These are phyloP conservation scores for Tetramorium alpestre DNA, from an alignment of 1,140 invertebrate genomes.

Conservation along the genomic window DNA sequence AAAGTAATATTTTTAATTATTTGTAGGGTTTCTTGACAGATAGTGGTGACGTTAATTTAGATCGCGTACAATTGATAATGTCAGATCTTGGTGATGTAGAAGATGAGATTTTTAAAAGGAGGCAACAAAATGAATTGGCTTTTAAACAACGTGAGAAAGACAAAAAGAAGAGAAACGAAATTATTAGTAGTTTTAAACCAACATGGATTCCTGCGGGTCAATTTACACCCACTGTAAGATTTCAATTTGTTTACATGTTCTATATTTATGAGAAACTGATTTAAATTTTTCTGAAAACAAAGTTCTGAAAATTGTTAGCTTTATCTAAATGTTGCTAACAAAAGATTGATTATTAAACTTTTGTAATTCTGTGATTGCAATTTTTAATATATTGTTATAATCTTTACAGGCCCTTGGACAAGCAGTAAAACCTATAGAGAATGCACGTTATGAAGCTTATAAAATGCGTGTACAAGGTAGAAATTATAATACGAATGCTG, in stretches of 20 bases:
- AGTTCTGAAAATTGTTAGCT: background rate
- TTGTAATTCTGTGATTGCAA: background rate
- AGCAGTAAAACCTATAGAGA: slow-evolving; percentile 85
- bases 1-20: slow-evolving; percentile 7
- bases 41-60: slow-evolving; percentile 96
- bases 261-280: background rate
- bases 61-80: slow-evolving; percentile 98
- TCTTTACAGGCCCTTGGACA: slow-evolving; percentile 85
- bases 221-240: slow-evolving; percentile 90
- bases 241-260: background rate
- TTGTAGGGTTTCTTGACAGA: slow-evolving; percentile 95
- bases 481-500: slow-evolving; percentile 76
- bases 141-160: slow-evolving; percentile 93
- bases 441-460: slow-evolving; percentile 90
- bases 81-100: slow-evolving; percentile 96
- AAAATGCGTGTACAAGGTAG: slow-evolving; percentile 87
- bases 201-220: slow-evolving; percentile 90
- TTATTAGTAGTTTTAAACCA: slow-evolving; percentile 87
- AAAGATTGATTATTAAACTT: background rate
- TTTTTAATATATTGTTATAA: slow-evolving; percentile 37
- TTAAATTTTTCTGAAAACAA: background rate
- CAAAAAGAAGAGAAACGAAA: slow-evolving; percentile 87
- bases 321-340: background rate
- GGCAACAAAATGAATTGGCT: slow-evolving; percentile 94
- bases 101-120: slow-evolving; percentile 98